Base-by-base conservation (phyloP, 2,797 vertebrate genomes). In the Geotrypetes seraphini region DNA sequence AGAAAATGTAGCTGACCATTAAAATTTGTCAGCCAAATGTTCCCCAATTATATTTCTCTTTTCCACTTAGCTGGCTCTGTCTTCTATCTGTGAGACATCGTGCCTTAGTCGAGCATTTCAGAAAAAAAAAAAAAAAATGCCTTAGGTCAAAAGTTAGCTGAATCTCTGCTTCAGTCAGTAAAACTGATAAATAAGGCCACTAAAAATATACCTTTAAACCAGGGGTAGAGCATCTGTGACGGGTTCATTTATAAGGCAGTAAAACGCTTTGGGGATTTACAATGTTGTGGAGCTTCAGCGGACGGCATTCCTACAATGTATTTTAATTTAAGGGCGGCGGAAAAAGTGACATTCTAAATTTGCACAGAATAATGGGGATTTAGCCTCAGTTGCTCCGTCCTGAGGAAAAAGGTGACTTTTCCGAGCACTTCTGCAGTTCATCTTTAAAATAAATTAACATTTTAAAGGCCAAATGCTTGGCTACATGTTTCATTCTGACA, bases 401-500 rank as follows among this genome's bases (percentile, higher is more conserved):
- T 22, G 43, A 42, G 50, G 47, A 58, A 39, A n/a, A 58, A 64
- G 48, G 37, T 45, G 50, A 47, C 40, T 56, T 57, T 39, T 47
- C 24, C 32, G 14, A 38, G 13, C 6, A 16, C 11, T 50, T 46
- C 33, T 54, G 31, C 14, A 34, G 60, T 62, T 59, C 21, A 46
- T 63, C 68, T 69, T 57, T 38, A 60, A 41, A 64, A 66, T 56
- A 69, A 74, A 78, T 75, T 73, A 73, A 65, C 69, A 74, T 66
- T 68, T 72, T 73, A 83, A 81, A 81, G 78, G 74, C 61, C 75
- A 78, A 40, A 46, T 33, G 17, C 22, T 8, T 12, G 15, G 51
- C 31, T 63, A 57, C 69, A 78, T 81, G 79, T 76, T 60, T 81
- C 78, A 79, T 64, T 61, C 55, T 69, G 78, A 71, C 67, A 80